Evolutionary conservation across 1,140 invertebrate species (phyloP).

Genomic region (Yoshiicerus persimilis): DNA sequence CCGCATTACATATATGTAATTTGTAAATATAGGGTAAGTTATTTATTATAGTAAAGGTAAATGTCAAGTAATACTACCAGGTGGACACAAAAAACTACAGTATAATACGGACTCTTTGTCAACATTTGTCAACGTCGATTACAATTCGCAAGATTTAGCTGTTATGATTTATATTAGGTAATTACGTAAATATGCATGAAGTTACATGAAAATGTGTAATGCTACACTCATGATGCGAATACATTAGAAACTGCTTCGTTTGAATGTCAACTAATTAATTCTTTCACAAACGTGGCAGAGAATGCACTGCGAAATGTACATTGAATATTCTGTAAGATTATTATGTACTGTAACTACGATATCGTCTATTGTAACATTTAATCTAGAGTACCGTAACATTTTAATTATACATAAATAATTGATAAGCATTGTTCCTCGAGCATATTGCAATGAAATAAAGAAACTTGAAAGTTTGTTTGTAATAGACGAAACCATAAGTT

Average conservation of each 20-base stretch:
- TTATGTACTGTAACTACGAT: conserved; percentile 1
- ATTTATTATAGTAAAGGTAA: neutral
- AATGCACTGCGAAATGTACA: neutral
- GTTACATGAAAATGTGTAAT: neutral
- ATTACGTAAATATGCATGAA: neutral
- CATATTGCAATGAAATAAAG: neutral
- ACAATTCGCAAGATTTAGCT: neutral
- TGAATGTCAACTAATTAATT: neutral
- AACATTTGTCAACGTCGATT: neutral
- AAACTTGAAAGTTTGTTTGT: neutral
- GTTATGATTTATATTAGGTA: neutral
- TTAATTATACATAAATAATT: neutral
- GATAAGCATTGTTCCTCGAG: neutral
- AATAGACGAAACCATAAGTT: neutral
- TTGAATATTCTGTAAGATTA: conserved; percentile 12
- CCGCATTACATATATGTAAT: neutral
- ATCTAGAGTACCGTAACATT: neutral
- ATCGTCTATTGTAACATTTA: neutral
- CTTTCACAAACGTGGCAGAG: neutral
- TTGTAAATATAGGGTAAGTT: neutral
- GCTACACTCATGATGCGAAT: neutral
- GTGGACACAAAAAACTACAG: neutral
- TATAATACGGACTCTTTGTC: neutral
- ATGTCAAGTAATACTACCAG: neutral
- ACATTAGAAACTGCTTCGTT: neutral